Conservation (phyloP, 2,797 vertebrate species). For the Capromys pilorides region DNA sequence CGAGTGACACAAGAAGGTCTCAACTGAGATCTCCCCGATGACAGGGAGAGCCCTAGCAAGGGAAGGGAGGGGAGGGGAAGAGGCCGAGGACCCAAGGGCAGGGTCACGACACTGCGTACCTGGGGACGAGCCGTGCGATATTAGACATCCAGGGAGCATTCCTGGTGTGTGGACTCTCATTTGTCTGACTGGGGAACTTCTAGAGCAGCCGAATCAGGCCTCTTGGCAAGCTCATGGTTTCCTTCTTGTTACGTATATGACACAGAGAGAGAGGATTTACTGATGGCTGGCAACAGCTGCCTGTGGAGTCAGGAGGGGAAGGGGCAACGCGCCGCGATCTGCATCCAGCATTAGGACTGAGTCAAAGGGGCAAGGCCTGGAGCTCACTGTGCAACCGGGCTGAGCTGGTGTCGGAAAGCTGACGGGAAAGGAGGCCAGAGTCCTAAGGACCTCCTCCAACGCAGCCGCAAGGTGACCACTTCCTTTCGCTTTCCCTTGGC, state of each 20-base stretch:
- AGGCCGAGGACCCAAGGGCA: background rate
- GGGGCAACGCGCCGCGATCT: no score
- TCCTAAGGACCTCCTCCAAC: background rate
- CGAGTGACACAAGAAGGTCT: slow-evolving; percentile 42
- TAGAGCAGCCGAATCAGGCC: background rate
- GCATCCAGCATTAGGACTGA: background rate
- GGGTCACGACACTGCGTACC: background rate
- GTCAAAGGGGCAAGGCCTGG: background rate
- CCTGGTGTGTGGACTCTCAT: background rate
- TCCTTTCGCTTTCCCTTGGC: background rate
- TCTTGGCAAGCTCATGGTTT: background rate
- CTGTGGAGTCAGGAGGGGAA: background rate
- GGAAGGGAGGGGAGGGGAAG: background rate
- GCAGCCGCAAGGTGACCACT: background rate
- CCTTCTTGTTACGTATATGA: background rate
- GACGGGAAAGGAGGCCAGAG: background rate
- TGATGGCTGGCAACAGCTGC: background rate
- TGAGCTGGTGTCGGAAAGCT: background rate
- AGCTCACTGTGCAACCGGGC: background rate
- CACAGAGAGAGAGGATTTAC: background rate
- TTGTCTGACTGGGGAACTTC: background rate
- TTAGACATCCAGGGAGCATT: background rate
- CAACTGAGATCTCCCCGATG: slow-evolving; percentile 60
- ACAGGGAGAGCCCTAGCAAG: background rate
- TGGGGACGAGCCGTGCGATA: background rate